A percentile compares a stretch with the other conserved stretches of the same genome.
These are phyloP conservation scores for Bothrops jararaca DNA, from an alignment of 2,113 vertebrate species.

Conservation along the genomic window DNA sequence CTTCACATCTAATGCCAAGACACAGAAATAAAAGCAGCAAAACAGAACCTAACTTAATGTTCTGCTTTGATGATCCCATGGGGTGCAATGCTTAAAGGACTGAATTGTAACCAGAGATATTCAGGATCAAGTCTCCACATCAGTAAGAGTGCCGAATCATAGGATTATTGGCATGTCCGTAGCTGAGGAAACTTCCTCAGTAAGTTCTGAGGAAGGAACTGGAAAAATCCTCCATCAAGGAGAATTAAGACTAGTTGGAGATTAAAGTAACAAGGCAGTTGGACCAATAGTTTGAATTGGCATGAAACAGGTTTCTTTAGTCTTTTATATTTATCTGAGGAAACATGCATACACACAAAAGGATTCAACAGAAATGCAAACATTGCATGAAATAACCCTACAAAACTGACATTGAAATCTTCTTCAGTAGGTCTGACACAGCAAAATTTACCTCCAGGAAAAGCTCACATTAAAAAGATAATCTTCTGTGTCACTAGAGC, in stretches of 20 bases:
- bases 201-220: background rate
- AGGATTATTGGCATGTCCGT: background rate
- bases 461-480: background rate
- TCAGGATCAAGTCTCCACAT: background rate
- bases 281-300: background rate
- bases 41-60: background rate
- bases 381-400: background rate
- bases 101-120: background rate
- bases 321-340: background rate
- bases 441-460: background rate
- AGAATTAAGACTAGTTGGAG: background rate
- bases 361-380: background rate
- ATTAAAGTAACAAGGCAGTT: background rate
- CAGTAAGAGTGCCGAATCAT: background rate
- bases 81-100: background rate
- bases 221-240: background rate
- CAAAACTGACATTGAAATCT: slow-evolving; percentile 3
- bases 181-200: background rate
- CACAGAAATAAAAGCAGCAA: background rate
- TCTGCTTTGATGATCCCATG: background rate
- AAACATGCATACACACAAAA: background rate
- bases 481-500: slow-evolving; percentile 9
- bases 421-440: background rate
- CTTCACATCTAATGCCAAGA: background rate
- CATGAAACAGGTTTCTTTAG: background rate